These are phyloP conservation scores for Carassius auratus DNA, from an alignment of 2,113 vertebrate species.

Conservation along the genomic window DNA sequence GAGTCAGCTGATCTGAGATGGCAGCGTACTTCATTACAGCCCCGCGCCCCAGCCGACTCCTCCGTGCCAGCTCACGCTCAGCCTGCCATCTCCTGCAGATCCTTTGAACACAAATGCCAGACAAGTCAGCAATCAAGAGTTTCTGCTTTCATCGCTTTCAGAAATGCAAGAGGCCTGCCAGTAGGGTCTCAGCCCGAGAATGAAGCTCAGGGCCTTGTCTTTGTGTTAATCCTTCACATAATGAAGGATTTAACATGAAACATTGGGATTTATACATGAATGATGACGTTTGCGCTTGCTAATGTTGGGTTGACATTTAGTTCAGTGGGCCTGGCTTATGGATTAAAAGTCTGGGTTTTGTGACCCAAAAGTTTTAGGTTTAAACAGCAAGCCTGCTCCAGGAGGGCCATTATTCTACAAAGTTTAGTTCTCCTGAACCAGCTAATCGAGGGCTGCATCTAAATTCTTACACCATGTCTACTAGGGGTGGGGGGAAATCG, in stretches of 20 bases:
- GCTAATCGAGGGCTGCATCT: background rate
- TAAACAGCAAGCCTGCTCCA: background rate
- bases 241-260: constrained; percentile 24
- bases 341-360: constrained; percentile 21
- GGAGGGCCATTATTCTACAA: background rate
- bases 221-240: constrained; percentile 31
- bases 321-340: background rate
- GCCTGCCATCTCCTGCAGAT: constrained; percentile 8
- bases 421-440: background rate
- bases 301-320: constrained; percentile 24
- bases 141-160: constrained; percentile 41
- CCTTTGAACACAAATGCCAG: constrained; percentile 48
- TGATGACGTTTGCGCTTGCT: background rate
- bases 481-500: too few species aligned
- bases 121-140: constrained; percentile 49
- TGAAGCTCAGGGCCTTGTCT: background rate
- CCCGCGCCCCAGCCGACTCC: background rate
- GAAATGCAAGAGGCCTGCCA: constrained; percentile 15
- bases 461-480: background rate
- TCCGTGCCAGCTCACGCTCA: background rate
- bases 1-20: constrained; percentile 18
- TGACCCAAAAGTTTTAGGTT: background rate
- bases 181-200: background rate
- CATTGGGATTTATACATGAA: constrained; percentile 7
- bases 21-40: constrained; percentile 24